These are phyloP conservation scores for Chaetodon auriga DNA, from an alignment of 2,113 vertebrate species.

Conservation along the genomic window DNA sequence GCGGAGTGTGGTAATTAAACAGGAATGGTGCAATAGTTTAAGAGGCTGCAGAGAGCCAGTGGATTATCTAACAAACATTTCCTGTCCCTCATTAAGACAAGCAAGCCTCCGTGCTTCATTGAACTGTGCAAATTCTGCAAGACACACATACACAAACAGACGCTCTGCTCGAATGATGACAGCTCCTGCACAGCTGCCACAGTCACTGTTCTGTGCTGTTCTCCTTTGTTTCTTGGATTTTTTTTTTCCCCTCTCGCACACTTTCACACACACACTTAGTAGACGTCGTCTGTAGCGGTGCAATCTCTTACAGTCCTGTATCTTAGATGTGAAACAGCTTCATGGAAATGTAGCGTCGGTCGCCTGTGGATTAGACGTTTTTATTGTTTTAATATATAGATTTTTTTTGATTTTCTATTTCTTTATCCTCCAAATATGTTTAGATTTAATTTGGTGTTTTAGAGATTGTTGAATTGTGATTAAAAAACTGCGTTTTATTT, in stretches of 20 bases:
- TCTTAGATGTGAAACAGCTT: slow-evolving; percentile 11
- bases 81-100: slow-evolving; percentile 14
- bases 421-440: neutral
- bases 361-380: neutral
- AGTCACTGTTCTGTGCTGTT: slow-evolving; percentile 18
- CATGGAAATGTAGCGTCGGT: neutral
- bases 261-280: neutral
- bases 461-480: neutral
- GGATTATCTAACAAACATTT: slow-evolving; percentile 18
- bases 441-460: neutral
- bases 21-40: slow-evolving; percentile 1
- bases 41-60: neutral
- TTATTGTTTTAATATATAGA: neutral
- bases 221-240: slow-evolving; percentile 9
- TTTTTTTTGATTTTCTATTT: neutral
- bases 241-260: neutral
- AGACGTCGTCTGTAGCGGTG: slow-evolving; percentile 5
- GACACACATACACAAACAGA: slow-evolving; percentile 13
- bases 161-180: slow-evolving; percentile 31
- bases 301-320: neutral
- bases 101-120: neutral
- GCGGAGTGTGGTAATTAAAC: neutral
- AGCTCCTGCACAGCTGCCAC: slow-evolving; percentile 43
- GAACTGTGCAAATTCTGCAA: slow-evolving; percentile 13
- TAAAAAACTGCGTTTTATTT: neutral